Evolutionary conservation across 2,888 invertebrate genomes (phyloP).

Genomic region (Calliopum simillimum): DNA sequence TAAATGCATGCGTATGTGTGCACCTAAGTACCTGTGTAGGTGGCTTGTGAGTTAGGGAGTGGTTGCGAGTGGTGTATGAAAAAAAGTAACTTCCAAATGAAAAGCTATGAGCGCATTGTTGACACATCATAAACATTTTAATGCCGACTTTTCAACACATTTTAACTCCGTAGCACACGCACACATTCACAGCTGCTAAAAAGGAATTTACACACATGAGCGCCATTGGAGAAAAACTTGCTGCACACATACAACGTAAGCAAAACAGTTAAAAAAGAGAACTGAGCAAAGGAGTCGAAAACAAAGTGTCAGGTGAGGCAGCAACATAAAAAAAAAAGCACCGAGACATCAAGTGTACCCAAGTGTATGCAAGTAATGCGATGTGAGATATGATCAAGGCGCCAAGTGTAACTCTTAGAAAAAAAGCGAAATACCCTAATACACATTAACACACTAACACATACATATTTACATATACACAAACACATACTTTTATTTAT

Average conservation of each 20-base stretch:
- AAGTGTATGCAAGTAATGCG: neutral
- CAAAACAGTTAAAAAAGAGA: neutral
- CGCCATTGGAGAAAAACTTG: conserved; percentile 18
- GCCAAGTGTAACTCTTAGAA: conserved; percentile 4
- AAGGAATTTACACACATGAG: conserved; percentile 27
- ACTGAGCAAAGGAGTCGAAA: neutral
- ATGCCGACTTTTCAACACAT: conserved; percentile 29
- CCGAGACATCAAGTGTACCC: conserved; percentile 22
- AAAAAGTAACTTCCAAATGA: conserved; percentile 30
- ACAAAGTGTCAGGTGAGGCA: neutral
- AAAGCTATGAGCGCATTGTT: conserved; percentile 30
- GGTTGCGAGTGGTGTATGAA: too few relatives aligned
- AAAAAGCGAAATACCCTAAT: too few relatives aligned
- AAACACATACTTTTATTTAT: neutral
- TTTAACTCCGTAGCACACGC: neutral
- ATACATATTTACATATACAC: neutral
- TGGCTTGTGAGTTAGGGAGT: neutral
- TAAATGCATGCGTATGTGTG: neutral
- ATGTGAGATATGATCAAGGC: conserved; percentile 25
- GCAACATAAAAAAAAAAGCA: neutral
- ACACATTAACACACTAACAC: neutral
- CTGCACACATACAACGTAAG: neutral
- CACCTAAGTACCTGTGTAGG: neutral
- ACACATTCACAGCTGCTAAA: neutral
- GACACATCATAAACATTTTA: conserved; percentile 35